phyloP scores from a whole-genome alignment of 2,113 vertebrate species.

The Leptodactylus fuscus region DNA sequence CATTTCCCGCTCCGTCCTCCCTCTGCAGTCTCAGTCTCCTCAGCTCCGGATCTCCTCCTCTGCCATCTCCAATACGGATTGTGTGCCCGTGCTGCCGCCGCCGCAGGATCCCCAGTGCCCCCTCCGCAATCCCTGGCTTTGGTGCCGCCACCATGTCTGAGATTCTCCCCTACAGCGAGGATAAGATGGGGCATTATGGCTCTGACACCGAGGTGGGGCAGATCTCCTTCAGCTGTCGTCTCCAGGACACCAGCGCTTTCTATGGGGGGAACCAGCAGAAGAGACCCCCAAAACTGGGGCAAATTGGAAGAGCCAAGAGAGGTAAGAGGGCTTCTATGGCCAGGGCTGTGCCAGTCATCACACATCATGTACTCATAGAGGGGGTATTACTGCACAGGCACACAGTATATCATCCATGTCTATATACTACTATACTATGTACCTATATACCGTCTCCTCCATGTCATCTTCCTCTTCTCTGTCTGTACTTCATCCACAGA shows the following conservation, averaged over 20 bases:
- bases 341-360: not conserved
- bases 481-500: not conserved
- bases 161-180: constrained; percentile 95
- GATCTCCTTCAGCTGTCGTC: constrained; percentile 97
- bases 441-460: not conserved
- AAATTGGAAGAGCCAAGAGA: constrained; percentile 96
- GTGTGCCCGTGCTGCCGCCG: constrained; percentile 52
- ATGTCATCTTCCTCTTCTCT: not conserved
- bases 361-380: not conserved
- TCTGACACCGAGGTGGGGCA: constrained; percentile 91
- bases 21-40: constrained; percentile 59
- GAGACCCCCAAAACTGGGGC: constrained; percentile 95
- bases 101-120: constrained; percentile 40
- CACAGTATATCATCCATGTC: not conserved
- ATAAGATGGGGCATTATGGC: constrained; percentile 95
- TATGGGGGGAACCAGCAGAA: constrained; percentile 92
- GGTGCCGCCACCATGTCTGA: constrained; percentile 85
- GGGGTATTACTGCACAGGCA: not conserved
- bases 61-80: not conserved
- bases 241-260: constrained; percentile 96
- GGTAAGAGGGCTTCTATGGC: constrained; percentile 74
- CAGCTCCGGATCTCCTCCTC: constrained; percentile 61
- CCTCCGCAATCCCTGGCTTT: constrained; percentile 3
- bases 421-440: not conserved
- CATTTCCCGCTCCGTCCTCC: no score